Percentiles rank a stretch among this genome's conserved stretches.
These are phyloP conservation scores for Metallyticus violacea DNA, from an alignment of 2,888 invertebrate genomes.

Conservation along the genomic window DNA sequence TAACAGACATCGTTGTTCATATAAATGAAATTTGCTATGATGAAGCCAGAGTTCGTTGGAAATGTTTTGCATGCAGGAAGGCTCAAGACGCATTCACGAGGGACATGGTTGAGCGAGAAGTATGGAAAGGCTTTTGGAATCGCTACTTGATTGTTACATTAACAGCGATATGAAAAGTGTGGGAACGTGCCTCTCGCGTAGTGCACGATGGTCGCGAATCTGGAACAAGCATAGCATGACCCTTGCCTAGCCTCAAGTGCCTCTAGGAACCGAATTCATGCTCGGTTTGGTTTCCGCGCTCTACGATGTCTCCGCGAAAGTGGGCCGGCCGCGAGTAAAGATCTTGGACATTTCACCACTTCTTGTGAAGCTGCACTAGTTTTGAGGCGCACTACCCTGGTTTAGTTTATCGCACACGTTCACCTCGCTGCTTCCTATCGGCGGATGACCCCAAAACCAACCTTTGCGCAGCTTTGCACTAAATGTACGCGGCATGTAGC, in stretches of 20 bases:
- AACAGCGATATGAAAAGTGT: too few species aligned
- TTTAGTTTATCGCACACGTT: background rate
- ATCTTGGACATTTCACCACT: background rate
- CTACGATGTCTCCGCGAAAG: background rate
- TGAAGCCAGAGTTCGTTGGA: too few species aligned
- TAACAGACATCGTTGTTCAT: too few species aligned
- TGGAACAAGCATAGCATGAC: background rate
- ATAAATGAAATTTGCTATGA: too few species aligned
- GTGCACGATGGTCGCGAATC: too few species aligned
- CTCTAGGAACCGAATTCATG: background rate
- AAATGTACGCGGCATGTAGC: background rate
- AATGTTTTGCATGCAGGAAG: too few species aligned
- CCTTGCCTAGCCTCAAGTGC: too few species aligned
- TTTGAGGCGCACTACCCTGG: background rate
- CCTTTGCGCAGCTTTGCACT: background rate
- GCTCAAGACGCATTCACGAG: too few species aligned
- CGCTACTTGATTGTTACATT: background rate
- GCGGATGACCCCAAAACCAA: background rate
- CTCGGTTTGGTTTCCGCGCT: too few species aligned
- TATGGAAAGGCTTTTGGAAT: background rate
- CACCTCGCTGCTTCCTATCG: background rate
- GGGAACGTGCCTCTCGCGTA: background rate
- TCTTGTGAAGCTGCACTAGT: background rate
- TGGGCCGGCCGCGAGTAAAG: background rate
- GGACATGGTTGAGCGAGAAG: too few species aligned